phyloP scores from a whole-genome alignment of 2,888 invertebrate genomes.

The Scaptomyza flava region DNA sequence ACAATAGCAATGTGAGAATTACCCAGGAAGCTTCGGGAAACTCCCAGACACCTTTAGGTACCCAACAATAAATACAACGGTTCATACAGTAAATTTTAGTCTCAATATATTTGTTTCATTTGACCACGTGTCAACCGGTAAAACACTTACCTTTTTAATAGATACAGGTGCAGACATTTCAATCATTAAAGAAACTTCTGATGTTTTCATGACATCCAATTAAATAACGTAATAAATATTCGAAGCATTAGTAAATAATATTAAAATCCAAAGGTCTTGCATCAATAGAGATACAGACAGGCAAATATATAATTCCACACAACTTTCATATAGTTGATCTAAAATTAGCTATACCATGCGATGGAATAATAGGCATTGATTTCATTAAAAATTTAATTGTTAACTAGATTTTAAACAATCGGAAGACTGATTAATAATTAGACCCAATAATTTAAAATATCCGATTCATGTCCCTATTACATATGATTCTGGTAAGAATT shows the following conservation, averaged over 20 bases:
- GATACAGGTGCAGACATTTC: constrained; percentile 1
- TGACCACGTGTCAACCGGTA: constrained; percentile 11
- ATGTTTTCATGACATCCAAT: neutral
- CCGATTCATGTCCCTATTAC: no score
- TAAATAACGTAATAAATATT: constrained; percentile 11
- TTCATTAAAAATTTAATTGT: no score
- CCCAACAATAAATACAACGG: constrained; percentile 12
- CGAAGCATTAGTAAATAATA: constrained; percentile 7
- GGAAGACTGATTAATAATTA: no score
- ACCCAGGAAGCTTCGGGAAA: constrained; percentile 11
- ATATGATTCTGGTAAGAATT: no score
- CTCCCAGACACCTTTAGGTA: constrained; percentile 9
- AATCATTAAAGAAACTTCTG: constrained; percentile 10
- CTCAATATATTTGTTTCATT: constrained; percentile 20
- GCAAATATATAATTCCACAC: no score
- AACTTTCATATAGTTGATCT: no score
- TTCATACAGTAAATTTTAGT: constrained; percentile 20
- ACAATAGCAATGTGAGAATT: neutral
- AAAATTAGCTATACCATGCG: no score
- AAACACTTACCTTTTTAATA: constrained; percentile 13
- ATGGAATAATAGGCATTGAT: no score
- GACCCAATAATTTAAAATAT: no score
- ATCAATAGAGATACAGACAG: no score
- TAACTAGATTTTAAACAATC: no score
- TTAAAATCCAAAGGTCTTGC: no score